Evolutionary conservation across 2,888 invertebrate genomes (phyloP), one percentile per base, ranked within the genome.

Genomic region (Aethes cnicana): DNA sequence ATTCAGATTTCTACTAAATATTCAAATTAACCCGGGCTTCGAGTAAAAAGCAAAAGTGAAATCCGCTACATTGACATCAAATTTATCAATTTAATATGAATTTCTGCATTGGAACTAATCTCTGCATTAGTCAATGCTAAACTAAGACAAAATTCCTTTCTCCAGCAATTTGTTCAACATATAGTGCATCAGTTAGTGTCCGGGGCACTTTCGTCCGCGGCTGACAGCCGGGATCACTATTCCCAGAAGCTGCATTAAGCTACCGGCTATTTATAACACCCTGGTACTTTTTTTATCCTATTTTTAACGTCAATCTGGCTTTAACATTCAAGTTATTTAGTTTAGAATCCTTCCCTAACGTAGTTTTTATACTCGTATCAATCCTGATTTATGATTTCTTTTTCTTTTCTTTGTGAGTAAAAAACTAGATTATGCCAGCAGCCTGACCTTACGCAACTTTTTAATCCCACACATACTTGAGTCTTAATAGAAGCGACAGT

Each of bases 161-260:
- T n/a, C n/a, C 7, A 18, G 48, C 18, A 30, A 50, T 44, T 44
- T 30, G 43, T 36, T 7, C 20, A 16, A n/a, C 47, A 32, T 20
- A 5, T 17, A 23, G 43, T 30, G 36, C 43, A 50, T 50, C 43
- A 50, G 36, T 50, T 17, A 30, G 33, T 20, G 33, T 48, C 48
- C 41, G 30, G 11, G 17, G 43, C 50, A 30, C 49, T 36, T 16
- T 36, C 43, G 21, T 39, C 39, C 49, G 12, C 28, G 25, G 42
- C 36, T 44, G 50, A 50, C 50, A 44, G 42, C 36, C 21, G 7
- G 43, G 50, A 43, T 44, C 18, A 44, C 50, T 18, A 23, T 50
- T 50, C 50, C 43, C 43, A 50, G 50, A 44, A 50, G 50, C 39
- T 9, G n/a, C 50, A 50, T 37, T 50, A 50, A 50, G 20, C 36